These are phyloP conservation scores for Drosophila saltans DNA, from an alignment of 1,140 invertebrate genomes.

Conservation along the genomic window DNA sequence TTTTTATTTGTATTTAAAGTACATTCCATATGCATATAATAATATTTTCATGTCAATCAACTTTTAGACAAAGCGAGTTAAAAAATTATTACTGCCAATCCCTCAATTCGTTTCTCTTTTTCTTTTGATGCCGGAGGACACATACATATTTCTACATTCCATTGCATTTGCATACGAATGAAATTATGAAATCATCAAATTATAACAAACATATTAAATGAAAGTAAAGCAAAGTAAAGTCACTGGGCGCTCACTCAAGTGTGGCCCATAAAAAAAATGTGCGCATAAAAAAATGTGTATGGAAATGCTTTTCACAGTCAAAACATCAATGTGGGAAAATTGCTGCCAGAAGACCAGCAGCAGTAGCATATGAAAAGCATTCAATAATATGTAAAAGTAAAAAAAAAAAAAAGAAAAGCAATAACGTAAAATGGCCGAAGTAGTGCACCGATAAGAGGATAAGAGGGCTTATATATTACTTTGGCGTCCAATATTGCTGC, in stretches of 20 bases:
- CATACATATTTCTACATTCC: neutral
- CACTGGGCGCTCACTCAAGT: slow-evolving; percentile 14
- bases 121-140: neutral
- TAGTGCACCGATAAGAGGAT: neutral
- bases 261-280: slow-evolving; percentile 12
- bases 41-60: neutral
- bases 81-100: neutral
- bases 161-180: slow-evolving; percentile 6
- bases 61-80: neutral
- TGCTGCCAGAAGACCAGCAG: neutral
- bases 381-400: neutral
- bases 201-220: slow-evolving; percentile 16
- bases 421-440: slow-evolving; percentile 12
- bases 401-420: slow-evolving; percentile 1
- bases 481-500: slow-evolving; percentile 9
- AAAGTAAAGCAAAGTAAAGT: slow-evolving; percentile 12
- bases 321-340: neutral
- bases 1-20: too few relatives aligned
- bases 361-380: neutral
- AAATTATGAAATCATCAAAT: slow-evolving; percentile 19
- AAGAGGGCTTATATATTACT: neutral
- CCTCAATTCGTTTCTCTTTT: neutral
- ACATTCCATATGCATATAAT: too few relatives aligned
- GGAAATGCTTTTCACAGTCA: slow-evolving; percentile 8
- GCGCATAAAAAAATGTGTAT: slow-evolving; percentile 11